Evolutionary conservation across 2,797 vertebrate genomes (phyloP).

Genomic region (Fundulus diaphanus): DNA sequence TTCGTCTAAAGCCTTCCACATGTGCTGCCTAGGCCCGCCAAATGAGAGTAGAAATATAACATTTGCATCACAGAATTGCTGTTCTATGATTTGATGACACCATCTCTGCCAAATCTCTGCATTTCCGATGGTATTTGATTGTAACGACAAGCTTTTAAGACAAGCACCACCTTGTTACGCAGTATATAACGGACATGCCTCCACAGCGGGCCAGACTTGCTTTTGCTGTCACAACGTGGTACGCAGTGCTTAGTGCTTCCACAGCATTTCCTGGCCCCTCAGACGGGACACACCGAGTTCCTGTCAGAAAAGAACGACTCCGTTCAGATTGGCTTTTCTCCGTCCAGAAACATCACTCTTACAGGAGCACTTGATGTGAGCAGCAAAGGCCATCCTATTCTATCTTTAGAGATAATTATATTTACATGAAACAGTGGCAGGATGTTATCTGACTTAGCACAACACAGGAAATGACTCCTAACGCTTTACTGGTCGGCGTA

Average conservation of each 20-base stretch:
- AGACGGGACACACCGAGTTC: background rate
- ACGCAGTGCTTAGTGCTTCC: too few species aligned
- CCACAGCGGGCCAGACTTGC: too few species aligned
- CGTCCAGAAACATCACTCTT: background rate
- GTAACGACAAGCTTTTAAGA: background rate
- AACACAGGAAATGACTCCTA: constrained; percentile 12
- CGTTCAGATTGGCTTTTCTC: background rate
- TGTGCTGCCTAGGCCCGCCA: background rate
- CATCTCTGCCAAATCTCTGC: background rate
- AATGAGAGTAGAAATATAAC: background rate
- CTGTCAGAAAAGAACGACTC: background rate
- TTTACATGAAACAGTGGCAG: constrained; percentile 3
- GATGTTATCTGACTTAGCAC: constrained; percentile 1
- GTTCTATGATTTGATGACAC: background rate
- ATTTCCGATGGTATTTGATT: background rate
- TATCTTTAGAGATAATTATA: constrained; percentile 18
- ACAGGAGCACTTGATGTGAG: background rate
- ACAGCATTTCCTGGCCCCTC: background rate
- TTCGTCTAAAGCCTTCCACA: background rate
- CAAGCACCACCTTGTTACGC: background rate
- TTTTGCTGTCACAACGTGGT: background rate
- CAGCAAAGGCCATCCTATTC: constrained; percentile 1
- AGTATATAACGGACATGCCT: background rate
- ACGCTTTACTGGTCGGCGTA: constrained; percentile 4
- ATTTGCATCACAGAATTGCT: background rate